These are phyloP conservation scores for Pimpla rufipes DNA, from an alignment of 2,888 invertebrate species.

Conservation along the genomic window DNA sequence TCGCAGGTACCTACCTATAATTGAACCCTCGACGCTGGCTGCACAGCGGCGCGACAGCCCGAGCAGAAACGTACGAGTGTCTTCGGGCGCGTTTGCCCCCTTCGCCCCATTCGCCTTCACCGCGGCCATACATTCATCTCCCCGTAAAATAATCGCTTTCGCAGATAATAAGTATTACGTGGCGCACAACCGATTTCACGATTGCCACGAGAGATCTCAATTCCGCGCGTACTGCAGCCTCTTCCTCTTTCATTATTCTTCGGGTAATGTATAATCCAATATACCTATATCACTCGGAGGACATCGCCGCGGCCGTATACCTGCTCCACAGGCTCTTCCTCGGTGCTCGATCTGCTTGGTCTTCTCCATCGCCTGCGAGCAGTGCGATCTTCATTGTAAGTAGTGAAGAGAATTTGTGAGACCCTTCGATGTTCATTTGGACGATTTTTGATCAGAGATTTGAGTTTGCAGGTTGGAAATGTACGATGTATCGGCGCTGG, in stretches of 20 bases:
- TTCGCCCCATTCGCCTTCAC: constrained; percentile 27
- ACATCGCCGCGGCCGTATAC: constrained; percentile 15
- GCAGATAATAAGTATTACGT: constrained; percentile 44
- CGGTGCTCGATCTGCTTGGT: too few species aligned
- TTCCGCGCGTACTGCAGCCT: constrained; percentile 21
- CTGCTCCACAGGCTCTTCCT: too few species aligned
- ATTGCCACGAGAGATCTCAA: constrained; percentile 47
- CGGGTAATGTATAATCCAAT: neutral
- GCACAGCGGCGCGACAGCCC: constrained; percentile 12
- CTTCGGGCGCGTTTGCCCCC: constrained; percentile 15
- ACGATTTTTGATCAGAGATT: too few species aligned
- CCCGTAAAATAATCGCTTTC: constrained; percentile 36
- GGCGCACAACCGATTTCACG: constrained; percentile 25
- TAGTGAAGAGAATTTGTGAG: too few species aligned
- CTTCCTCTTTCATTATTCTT: constrained; percentile 21
- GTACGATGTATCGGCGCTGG: too few species aligned
- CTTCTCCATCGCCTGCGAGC: too few species aligned
- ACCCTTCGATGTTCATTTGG: too few species aligned
- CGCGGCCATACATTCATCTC: constrained; percentile 25
- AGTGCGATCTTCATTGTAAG: neutral
- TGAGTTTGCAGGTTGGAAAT: too few species aligned
- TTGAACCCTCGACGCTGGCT: constrained; percentile 37
- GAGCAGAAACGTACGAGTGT: neutral
- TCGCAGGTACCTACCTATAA: constrained; percentile 16
- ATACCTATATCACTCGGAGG: neutral